These are phyloP conservation scores for Agelas oroides DNA, from an alignment of 37 sponge, comb jelly and placozoan species.

Conservation along the genomic window DNA sequence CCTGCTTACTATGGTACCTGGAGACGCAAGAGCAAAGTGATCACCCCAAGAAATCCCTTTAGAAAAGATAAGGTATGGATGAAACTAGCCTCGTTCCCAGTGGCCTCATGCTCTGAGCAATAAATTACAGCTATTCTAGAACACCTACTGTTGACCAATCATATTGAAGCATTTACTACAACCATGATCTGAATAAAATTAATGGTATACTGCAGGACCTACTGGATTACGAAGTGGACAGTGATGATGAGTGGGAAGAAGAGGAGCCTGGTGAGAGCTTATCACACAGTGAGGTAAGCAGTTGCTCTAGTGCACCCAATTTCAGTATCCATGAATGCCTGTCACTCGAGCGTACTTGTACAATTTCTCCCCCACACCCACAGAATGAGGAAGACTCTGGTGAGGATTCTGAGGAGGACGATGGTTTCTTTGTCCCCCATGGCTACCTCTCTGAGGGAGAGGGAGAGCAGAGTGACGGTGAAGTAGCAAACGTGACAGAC, in stretches of 20 bases:
- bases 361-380: no score
- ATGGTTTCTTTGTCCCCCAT: slow-evolving; percentile 99
- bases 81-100: no score
- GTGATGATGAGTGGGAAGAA: slow-evolving; percentile 99
- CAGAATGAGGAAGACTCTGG: slow-evolving; percentile 78
- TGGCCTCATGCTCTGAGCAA: no score
- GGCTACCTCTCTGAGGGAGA: slow-evolving; percentile 98
- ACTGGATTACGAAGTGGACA: slow-evolving; percentile 84
- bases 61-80: slow-evolving; percentile 79
- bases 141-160: no score
- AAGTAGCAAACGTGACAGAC: slow-evolving; percentile 18
- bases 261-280: slow-evolving; percentile 93
- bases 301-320: no score
- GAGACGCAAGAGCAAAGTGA: slow-evolving; percentile 53
- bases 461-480: slow-evolving; percentile 80
- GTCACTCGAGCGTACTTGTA: background rate
- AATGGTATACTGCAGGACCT: slow-evolving; percentile 40
- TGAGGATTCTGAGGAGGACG: slow-evolving; percentile 87
- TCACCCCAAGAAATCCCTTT: slow-evolving; percentile 85
- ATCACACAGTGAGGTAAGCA: slow-evolving; percentile 77
- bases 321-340: no score
- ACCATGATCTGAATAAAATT: no score
- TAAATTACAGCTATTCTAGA: no score
- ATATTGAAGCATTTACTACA: no score
- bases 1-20: slow-evolving; percentile 97